Base-by-base conservation (phyloP, 2,888 invertebrate species). In the Caenorhabditis sp. region DNA sequence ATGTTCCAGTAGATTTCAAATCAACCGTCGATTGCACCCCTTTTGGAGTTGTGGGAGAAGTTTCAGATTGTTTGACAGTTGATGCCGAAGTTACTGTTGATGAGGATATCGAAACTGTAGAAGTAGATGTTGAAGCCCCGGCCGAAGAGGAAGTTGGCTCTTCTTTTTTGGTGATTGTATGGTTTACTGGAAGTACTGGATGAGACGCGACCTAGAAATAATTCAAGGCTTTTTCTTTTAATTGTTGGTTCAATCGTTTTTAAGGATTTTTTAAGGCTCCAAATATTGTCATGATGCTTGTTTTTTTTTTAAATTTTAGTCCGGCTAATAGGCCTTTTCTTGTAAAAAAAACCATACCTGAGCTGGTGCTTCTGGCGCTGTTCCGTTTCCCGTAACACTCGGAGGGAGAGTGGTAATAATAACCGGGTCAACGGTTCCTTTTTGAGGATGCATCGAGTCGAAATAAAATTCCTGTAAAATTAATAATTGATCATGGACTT, bases 381-480 rank as follows among this genome's bases (percentile, higher is more conserved):
- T 60, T 25, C n/a, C 36, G 36, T 21, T 58, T 17, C 7, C 21
- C 1, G 57, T 7, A 17, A 36, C 4, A 56, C 21, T 56, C 14
- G 57, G 36, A 36, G 36, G 23, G 7, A 31, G 8, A 17, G 57
- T 26, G 10, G 26, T 58, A 1, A 12, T 21, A 20, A 27, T 58
- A 14, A 12, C n/a, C 20, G 20, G 20, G n/a, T n/a, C 26, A 4
- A 1, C 20, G 3, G 4, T 12, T 7, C 5, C 8, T 12, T 14
- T 56, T 58, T 54, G 31, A 8, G 81, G 80, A 53, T 78, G 77
- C 60, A 78, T 76, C 8, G 81, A 68, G 59, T 84, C 84, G 67
- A 85, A 84, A 67, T 80, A 85, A 64, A 77, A 83, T 53, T 79
- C 82, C 83, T 83, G 66, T 1, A 81, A 50, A 36, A 36, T n/a